Base-by-base conservation (phyloP, 1,140 invertebrate genomes). In the Mya arenaria region DNA sequence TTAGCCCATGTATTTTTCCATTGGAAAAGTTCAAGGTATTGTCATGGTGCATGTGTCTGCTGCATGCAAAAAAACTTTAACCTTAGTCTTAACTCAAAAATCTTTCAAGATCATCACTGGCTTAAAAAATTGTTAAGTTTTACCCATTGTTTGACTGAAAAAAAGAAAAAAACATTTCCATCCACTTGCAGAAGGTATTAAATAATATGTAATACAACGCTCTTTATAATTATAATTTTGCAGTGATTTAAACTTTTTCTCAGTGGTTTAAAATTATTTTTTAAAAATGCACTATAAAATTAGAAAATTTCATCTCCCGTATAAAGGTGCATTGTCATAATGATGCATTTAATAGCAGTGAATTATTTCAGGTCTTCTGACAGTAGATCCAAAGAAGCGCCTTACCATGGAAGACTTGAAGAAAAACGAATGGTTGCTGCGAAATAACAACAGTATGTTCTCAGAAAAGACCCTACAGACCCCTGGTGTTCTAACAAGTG, bases 371-470 rank as follows among this genome's bases (percentile, higher is more conserved):
- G 94, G 95, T 15, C 93, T 98, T 30, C 91, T 98, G 30, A 96
- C 96, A 0, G 95, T 97, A 0, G 96, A 98, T 88, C 96, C 97
- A 0, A 93, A 92, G 28, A 94, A 95, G 85, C 93, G 97, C 73
- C 91, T 97, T 5, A 95, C 94, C 34, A 95, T 97, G 90, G 85
- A 87, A 17, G 95, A 96, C 55, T 92, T 97, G 0, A 90, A 94
- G 0, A 90, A 92, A 8, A 95, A 96, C 88, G 91, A 94, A 6
- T 97, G 97, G 96, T 75, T 97, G 32, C 86, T 91, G 66, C 93
- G 79, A 77, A 89, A 82, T 81, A 91, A 83, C 78, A 86, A 41
- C 89, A 92, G 86, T 88, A 92, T 82, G 56, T 88, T 83, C 79
- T 91, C 87, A 58, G 90, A 83, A 75, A 94, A 94, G 1, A 94